A percentile compares a stretch with the other conserved stretches of the same genome.
These are phyloP conservation scores for Macaria liturata DNA, from an alignment of 2,888 invertebrate genomes.

Conservation along the genomic window DNA sequence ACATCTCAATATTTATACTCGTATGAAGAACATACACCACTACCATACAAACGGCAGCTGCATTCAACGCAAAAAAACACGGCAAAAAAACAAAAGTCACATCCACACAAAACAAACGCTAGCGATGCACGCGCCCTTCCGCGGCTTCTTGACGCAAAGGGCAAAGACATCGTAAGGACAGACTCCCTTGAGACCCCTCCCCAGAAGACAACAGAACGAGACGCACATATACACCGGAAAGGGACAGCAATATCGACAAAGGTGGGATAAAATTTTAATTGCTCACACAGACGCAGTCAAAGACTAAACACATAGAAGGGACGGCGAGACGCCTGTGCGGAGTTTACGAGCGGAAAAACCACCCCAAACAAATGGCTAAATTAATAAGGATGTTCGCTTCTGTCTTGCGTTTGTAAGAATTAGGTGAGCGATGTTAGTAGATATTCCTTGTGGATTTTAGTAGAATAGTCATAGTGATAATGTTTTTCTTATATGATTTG, in stretches of 20 bases:
- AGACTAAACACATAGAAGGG: slow-evolving; percentile 55
- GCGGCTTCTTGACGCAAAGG: slow-evolving; percentile 80
- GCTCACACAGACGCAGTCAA: slow-evolving; percentile 70
- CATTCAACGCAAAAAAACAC: background rate
- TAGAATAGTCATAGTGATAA: too few species aligned
- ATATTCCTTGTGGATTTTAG: too few species aligned
- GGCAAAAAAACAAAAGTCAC: slow-evolving; percentile 44
- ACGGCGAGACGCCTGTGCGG: slow-evolving; percentile 64
- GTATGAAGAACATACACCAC: too few species aligned
- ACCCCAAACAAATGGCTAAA: slow-evolving; percentile 77
- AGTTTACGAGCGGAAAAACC: slow-evolving; percentile 71
- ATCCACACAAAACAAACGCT: slow-evolving; percentile 61
- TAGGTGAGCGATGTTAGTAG: too few species aligned
- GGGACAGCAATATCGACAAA: slow-evolving; percentile 68
- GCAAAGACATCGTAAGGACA: slow-evolving; percentile 86
- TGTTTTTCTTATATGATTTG: too few species aligned
- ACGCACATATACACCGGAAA: slow-evolving; percentile 59
- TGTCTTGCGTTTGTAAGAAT: slow-evolving; percentile 56
- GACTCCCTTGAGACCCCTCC: slow-evolving; percentile 85
- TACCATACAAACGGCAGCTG: too few species aligned
- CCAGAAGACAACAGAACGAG: slow-evolving; percentile 74
- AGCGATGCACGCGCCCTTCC: slow-evolving; percentile 71
- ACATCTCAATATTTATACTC: too few species aligned
- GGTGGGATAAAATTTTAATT: slow-evolving; percentile 83
- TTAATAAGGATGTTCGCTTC: slow-evolving; percentile 74